Evolutionary conservation across 2,888 invertebrate species (phyloP).

Genomic region (Punctoribates punctum): DNA sequence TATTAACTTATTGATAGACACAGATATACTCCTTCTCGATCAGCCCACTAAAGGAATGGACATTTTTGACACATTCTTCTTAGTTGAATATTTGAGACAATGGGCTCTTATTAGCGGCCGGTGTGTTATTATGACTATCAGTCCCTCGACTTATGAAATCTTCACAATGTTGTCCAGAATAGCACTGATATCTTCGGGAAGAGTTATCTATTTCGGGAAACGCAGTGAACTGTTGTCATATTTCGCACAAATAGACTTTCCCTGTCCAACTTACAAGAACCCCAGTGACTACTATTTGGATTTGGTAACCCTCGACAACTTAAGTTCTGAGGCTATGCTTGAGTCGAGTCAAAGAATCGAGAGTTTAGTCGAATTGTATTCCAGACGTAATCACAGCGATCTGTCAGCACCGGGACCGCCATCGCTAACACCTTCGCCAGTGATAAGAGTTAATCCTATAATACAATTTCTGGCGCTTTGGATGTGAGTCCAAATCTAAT

Average conservation of each 20-base stretch:
- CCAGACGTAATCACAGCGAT: conserved; percentile 57
- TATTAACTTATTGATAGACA: conserved; percentile 71
- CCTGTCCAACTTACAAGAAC: conserved; percentile 92
- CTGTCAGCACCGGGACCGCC: conserved; percentile 72
- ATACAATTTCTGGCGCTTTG: conserved; percentile 68
- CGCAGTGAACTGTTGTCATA: conserved; percentile 86
- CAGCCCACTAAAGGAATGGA: conserved; percentile 85
- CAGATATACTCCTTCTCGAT: conserved; percentile 63
- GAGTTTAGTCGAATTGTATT: conserved; percentile 55
- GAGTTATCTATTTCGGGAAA: conserved; percentile 85
- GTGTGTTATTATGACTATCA: conserved; percentile 82
- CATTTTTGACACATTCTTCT: conserved; percentile 91
- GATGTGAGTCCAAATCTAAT: conserved; percentile 56
- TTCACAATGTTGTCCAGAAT: conserved; percentile 86
- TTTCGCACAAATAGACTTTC: conserved; percentile 84
- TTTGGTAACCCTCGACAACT: conserved; percentile 83
- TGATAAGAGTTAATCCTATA: conserved; percentile 64
- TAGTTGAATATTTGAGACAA: conserved; percentile 86
- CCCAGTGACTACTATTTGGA: conserved; percentile 95
- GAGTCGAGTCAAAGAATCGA: conserved; percentile 92
- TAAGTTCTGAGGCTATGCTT: conserved; percentile 88
- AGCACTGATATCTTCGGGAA: conserved; percentile 78
- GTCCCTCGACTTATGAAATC: conserved; percentile 92
- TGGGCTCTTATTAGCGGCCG: conserved; percentile 71
- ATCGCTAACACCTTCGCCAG: conserved; percentile 66